Base-by-base conservation (phyloP, 2,113 vertebrate genomes). In the Puffinus mauretanicus region DNA sequence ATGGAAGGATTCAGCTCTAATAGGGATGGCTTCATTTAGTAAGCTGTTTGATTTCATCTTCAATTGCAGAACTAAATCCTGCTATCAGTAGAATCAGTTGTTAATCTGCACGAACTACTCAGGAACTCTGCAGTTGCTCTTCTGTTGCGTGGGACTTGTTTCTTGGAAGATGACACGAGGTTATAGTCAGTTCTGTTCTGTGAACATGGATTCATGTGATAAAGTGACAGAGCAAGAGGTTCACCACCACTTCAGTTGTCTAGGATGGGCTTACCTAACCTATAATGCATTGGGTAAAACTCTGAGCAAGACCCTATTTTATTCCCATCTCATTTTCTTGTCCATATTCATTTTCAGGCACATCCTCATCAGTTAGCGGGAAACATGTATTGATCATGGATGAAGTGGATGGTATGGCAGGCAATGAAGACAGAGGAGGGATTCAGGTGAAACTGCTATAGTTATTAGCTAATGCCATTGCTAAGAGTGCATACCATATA, bases 401-500 rank as follows among this genome's bases (percentile, higher is more conserved):
- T 75, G 99, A 99, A 97, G 98, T 99, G 26, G 99, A 99, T 38
- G 99, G 99, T 84, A 99, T 99, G 99, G 99, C 99, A 30, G 99
- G 99, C 91, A 99, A 98, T 71, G 99, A 99, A 96, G 99, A 99
- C 98, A 97, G 99, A 42, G 99, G 99, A 83, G 99, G 99, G 88
- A 98, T 99, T 82, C 99, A 99, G 99, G 99, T 99, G 97, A 96
- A 96, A 70, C 71, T 38, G 21, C 79, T 94, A 38, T 47, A 89
- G 93, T 77, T 89, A 54, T 13, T 70, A 84, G 93, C 57, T 95
- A 29, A 88, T 84, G 81, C 44, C 29, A 42, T 57, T 85, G 81
- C 73, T 79, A 51, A 72, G 51, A 86, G 38, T 32, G 26, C 29
- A 7, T 69, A 36, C 54, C 46, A 30, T 29, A 13, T 27, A 67